Evolutionary conservation across 2,888 invertebrate genomes (phyloP), one percentile per base, ranked within the genome.

Genomic region (Pristionchus entomophagus): DNA sequence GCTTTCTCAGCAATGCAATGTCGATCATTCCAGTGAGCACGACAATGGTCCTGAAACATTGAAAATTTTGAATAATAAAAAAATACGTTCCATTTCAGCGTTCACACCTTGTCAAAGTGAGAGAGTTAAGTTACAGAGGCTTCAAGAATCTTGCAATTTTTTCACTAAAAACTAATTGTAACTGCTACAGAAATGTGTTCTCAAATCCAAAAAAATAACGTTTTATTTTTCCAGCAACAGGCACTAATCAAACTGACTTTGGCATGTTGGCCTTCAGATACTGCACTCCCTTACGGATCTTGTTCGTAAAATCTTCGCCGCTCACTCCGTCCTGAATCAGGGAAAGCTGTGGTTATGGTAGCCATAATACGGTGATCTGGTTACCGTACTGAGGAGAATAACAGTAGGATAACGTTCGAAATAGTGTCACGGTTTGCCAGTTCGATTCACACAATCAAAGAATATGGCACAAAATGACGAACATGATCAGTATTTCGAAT

Each of bases 21-120:
- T 91, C 90, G 83, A 91, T 87, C 91, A 91, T 91, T 80, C 91
- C 90, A 17, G 90, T 89, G 49, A 91, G 87, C 0, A 89, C 89
- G 78, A 91, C 90, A 83, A 91, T 89, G 0, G 91, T 91, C 84
- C 90, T 88, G 62, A 35, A 80, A 73, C n/a, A n/a, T 22, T 38
- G 3, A 1, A 65, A 29, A n/a, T n/a, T n/a, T n/a, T n/a, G n/a
- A n/a, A n/a, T n/a, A n/a, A n/a, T n/a, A n/a, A n/a, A n/a, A n/a
- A n/a, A n/a, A n/a, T n/a, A n/a, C n/a, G n/a, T n/a, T 56, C 14
- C 45, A 14, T 14, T 45, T 45, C 14, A 45, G 45, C 14, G 14
- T 45, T 14, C 14, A 45, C 45, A 14, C 8, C 45, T 45, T 14
- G 14, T 6, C 45, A 45, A 45, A 45, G 14, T 45, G 45, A 45